Conservation (phyloP, 92 coral and sea anemone species). For the Isaurus tuberculatus region DNA sequence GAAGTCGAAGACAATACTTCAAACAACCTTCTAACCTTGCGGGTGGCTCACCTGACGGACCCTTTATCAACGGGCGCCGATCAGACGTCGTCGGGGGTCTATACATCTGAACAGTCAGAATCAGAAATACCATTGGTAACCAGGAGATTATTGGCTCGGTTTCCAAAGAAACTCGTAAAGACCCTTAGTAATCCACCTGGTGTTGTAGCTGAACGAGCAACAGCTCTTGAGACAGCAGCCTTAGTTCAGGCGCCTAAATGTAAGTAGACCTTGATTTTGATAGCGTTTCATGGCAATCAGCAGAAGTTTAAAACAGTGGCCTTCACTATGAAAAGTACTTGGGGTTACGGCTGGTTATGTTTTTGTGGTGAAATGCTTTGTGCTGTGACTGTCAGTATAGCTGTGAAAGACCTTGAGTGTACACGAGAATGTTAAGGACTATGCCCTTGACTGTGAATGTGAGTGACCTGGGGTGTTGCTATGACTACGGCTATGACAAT, state of each 20-base stretch:
- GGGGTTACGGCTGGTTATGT: too few relatives aligned
- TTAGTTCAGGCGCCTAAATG: background rate
- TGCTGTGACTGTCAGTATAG: background rate
- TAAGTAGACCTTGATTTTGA: background rate
- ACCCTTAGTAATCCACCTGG: slow-evolving; percentile 10
- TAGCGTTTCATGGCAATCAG: background rate
- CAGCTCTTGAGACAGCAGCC: background rate
- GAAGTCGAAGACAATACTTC: background rate
- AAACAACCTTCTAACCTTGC: background rate
- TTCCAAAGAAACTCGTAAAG: slow-evolving; percentile 22
- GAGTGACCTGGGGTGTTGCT: background rate
- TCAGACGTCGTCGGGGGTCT: background rate
- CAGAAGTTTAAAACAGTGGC: background rate
- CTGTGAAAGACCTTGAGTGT: background rate
- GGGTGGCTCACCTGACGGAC: background rate
- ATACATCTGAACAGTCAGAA: background rate
- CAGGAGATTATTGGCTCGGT: background rate
- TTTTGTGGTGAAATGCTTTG: background rate
- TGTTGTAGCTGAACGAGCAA: background rate
- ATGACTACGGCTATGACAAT: background rate
- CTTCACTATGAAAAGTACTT: too few relatives aligned
- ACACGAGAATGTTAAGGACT: background rate
- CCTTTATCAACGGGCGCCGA: background rate
- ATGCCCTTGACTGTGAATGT: background rate
- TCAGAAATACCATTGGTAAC: background rate